These are phyloP conservation scores for Diabrotica virgifera DNA, from an alignment of 1,140 invertebrate genomes.

Conservation along the genomic window DNA sequence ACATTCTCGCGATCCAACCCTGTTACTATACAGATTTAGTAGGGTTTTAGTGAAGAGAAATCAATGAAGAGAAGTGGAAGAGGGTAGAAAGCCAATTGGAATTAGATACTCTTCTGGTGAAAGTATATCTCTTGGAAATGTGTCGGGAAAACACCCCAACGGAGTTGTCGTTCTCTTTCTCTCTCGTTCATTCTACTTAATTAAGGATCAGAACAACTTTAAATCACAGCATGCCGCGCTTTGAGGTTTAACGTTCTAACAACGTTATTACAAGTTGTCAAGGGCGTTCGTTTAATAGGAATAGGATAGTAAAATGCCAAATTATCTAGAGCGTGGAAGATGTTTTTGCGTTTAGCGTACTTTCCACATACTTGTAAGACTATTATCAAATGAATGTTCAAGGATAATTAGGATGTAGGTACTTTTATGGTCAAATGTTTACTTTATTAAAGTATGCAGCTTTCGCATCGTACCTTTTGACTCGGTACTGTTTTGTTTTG, in stretches of 20 bases:
- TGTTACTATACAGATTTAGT: neutral
- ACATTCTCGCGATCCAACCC: neutral
- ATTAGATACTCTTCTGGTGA: neutral
- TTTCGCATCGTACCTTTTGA: too few species aligned
- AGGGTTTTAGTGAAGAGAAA: neutral
- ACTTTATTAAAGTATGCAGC: too few species aligned
- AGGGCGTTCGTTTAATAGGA: neutral
- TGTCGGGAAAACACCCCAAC: neutral
- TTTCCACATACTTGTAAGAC: too few species aligned
- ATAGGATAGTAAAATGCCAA: too few species aligned
- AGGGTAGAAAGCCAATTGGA: neutral
- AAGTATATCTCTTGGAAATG: slow-evolving; percentile 1
- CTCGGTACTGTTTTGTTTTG: too few species aligned
- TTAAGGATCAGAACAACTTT: neutral
- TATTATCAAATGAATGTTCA: too few species aligned
- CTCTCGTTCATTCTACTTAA: neutral
- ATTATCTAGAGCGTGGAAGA: too few species aligned
- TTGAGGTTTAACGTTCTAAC: neutral
- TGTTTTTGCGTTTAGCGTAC: too few species aligned
- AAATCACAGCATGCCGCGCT: neutral
- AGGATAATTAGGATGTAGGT: too few species aligned
- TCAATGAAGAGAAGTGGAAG: neutral
- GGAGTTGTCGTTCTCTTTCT: neutral
- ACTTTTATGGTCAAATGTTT: too few species aligned
- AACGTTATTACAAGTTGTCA: neutral